These are phyloP conservation scores for Malurus melanocephalus DNA, from an alignment of 2,113 vertebrate genomes.

Conservation along the genomic window DNA sequence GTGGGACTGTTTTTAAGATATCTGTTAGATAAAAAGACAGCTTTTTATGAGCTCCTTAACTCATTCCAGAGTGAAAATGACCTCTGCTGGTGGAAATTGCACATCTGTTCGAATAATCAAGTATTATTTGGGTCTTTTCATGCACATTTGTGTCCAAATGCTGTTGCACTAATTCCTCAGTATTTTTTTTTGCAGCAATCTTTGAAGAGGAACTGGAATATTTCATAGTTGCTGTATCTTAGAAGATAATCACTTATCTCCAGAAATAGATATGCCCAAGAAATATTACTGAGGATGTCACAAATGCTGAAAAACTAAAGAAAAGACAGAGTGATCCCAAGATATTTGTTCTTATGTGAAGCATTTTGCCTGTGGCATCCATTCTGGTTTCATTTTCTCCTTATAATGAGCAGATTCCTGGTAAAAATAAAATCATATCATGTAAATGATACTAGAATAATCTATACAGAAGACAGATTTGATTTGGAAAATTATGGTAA, in stretches of 20 bases:
- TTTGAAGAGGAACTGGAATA: not conserved
- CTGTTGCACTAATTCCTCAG: not conserved
- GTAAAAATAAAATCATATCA: not conserved
- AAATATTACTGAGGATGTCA: not conserved
- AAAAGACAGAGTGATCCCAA: not conserved
- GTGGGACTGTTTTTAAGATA: not conserved
- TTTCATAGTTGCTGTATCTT: not conserved
- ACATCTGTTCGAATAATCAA: constrained; percentile 9
- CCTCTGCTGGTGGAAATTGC: constrained; percentile 46
- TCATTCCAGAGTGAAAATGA: constrained; percentile 48
- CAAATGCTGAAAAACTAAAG: not conserved
- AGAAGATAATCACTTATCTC: not conserved
- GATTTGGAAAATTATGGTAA: not conserved
- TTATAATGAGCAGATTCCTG: not conserved
- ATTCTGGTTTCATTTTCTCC: not conserved
- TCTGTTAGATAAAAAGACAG: not conserved
- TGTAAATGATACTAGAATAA: not conserved
- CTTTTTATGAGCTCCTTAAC: not conserved
- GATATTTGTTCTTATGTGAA: not conserved
- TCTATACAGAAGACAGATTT: not conserved
- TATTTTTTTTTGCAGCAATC: not conserved
- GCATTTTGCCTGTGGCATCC: not conserved
- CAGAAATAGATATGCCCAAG: not conserved
- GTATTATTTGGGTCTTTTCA: not conserved
- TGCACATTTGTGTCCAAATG: not conserved